These are phyloP conservation scores for Xanthia icteritia DNA, from an alignment of 2,888 invertebrate genomes.

Conservation along the genomic window DNA sequence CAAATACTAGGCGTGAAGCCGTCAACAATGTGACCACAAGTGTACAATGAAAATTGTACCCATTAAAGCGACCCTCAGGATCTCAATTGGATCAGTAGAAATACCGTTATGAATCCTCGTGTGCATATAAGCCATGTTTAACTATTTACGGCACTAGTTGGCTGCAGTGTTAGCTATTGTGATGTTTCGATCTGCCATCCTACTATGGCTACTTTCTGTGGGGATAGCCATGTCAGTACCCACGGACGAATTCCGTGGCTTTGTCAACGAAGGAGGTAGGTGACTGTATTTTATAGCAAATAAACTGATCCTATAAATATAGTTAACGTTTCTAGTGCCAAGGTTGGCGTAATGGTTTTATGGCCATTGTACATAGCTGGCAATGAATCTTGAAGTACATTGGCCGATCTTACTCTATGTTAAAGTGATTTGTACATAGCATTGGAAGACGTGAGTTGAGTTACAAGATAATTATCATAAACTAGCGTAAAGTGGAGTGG, in stretches of 20 bases:
- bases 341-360: slow-evolving; percentile 40
- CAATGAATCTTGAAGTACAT: slow-evolving; percentile 39
- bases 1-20: slow-evolving; percentile 37
- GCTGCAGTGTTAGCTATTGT: slow-evolving; percentile 67
- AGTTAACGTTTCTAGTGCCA: slow-evolving; percentile 33
- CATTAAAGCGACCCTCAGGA: slow-evolving; percentile 80
- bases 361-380: slow-evolving; percentile 19
- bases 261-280: slow-evolving; percentile 79
- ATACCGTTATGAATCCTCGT: slow-evolving; percentile 77
- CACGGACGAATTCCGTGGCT: slow-evolving; percentile 76
- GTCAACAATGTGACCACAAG: slow-evolving; percentile 67
- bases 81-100: slow-evolving; percentile 86
- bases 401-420: slow-evolving; percentile 3
- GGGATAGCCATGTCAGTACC: slow-evolving; percentile 72
- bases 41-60: slow-evolving; percentile 82
- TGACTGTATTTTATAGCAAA: slow-evolving; percentile 47
- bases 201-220: slow-evolving; percentile 74
- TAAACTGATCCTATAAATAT: slow-evolving; percentile 46
- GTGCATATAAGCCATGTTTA: slow-evolving; percentile 81
- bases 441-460: neutral
- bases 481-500: neutral
- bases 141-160: slow-evolving; percentile 74
- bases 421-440: neutral
- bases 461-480: neutral
- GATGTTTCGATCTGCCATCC: slow-evolving; percentile 70